A percentile compares a stretch with the other conserved stretches of the same genome.
phyloP scores from a whole-genome alignment of 1,140 invertebrate genomes.

The Rhagoletis zephyria region DNA sequence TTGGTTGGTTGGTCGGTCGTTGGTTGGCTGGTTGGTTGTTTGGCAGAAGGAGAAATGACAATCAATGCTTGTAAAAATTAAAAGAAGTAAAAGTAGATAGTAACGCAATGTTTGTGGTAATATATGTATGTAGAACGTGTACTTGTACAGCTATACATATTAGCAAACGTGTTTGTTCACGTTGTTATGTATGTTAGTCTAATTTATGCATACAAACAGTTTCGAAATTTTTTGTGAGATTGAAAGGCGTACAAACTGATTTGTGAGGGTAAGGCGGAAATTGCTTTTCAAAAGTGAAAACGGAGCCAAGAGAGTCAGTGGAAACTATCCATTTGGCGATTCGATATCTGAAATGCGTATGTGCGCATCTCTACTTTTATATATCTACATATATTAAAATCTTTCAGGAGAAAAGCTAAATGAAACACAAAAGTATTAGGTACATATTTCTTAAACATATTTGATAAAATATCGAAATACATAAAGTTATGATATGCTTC shows the following conservation, averaged over 20 bases:
- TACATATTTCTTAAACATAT: too few species aligned
- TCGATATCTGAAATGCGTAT: background rate
- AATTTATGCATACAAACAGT: background rate
- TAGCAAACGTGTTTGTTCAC: background rate
- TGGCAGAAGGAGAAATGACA: background rate
- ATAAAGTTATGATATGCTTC: too few species aligned
- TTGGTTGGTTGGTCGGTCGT: too few species aligned
- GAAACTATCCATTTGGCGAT: slow-evolving; percentile 7
- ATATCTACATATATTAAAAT: background rate
- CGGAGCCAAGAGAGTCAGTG: background rate
- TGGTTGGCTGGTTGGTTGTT: too few species aligned
- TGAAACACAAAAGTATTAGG: too few species aligned
- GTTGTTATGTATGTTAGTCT: background rate
- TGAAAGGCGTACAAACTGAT: slow-evolving; percentile 40
- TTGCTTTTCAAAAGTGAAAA: slow-evolving; percentile 27
- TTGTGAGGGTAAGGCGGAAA: background rate
- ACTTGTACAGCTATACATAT: too few species aligned
- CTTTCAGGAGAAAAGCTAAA: too few species aligned
- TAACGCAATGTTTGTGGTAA: background rate
- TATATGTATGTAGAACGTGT: background rate
- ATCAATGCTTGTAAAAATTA: background rate
- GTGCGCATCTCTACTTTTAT: background rate
- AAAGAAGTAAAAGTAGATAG: background rate
- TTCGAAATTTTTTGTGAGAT: slow-evolving; percentile 8
- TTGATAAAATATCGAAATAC: too few species aligned